Base-by-base conservation (phyloP, 1,140 invertebrate genomes). In the Drosophila triauraria region DNA sequence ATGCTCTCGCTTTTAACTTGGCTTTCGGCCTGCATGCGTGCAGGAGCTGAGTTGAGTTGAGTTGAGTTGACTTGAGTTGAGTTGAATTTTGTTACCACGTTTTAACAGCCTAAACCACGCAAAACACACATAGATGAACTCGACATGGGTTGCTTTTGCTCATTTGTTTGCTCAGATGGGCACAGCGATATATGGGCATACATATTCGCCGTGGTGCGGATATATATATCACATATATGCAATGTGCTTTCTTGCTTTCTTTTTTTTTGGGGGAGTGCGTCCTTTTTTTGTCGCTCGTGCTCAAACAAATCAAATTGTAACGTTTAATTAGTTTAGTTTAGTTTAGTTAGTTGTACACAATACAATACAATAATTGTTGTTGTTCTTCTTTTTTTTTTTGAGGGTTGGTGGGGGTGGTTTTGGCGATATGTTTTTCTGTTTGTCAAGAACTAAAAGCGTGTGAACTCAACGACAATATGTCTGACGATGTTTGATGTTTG, bases 101-200 rank as follows among this genome's bases (percentile, higher is more conserved):
- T 91, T 69, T 67, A 92, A 92, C 91, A 92, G 91, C 91, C 91
- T 92, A 92, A 92, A 92, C 91, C 91, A 92, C 91, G 91, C 91
- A 92, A 88, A 92, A 92, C 91, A 92, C 91, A 92, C 78, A 92
- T 90, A 86, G 91, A 92, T 91, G 91, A 92, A 92, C 91, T 92
- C 91, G 91, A 92, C 91, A 92, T 92, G 71, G 83, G 67, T 86
- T 86, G 82, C 83, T 86, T 53, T 71, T 65, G 53, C 53, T 56
- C 53, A 56, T 63, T 59, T 62, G 50, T 56, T 54, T 48, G 67
- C 63, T 57, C 57, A 62, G 63, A 62, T 75, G 56, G 40, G 54
- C 47, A 72, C 62, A 56, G 70, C 75, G 61, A 71, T 75, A 84
- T 76, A 67, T 65, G 53, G 62, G 63, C 67, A 82, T 57, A 79